Percentiles rank a stretch among this genome's conserved stretches.
These are phyloP conservation scores for Actias luna DNA, from an alignment of 2,888 invertebrate species.

Conservation along the genomic window DNA sequence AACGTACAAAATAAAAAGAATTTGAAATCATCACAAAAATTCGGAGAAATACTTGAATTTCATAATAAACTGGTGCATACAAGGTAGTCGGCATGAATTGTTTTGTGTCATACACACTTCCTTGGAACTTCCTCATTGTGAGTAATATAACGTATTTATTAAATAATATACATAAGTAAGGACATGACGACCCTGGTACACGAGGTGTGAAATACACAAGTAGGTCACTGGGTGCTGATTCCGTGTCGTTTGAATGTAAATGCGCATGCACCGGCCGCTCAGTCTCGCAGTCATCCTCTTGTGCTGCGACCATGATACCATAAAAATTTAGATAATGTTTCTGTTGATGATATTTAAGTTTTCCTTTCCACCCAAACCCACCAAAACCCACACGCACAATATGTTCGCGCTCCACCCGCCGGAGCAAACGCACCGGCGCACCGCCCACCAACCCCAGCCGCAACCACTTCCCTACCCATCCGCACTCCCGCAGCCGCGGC, in stretches of 20 bases:
- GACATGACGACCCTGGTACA: conserved; percentile 9
- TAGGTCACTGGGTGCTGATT: conserved; percentile 57
- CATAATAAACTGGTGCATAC: neutral
- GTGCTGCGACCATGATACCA: conserved; percentile 33
- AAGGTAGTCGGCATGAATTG: neutral
- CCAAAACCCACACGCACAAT: too few relatives aligned
- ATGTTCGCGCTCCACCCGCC: too few relatives aligned
- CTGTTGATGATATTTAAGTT: too few relatives aligned
- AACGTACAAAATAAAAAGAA: neutral
- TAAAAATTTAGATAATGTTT: neutral
- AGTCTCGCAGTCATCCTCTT: conserved; percentile 48
- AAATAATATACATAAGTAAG: neutral
- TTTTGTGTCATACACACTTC: neutral
- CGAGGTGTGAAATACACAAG: conserved; percentile 41
- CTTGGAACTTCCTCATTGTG: neutral
- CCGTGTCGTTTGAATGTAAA: conserved; percentile 69
- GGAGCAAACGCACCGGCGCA: too few relatives aligned
- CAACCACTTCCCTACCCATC: too few relatives aligned
- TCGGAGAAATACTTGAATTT: neutral
- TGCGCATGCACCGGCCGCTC: conserved; percentile 52
- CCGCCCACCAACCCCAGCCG: too few relatives aligned
- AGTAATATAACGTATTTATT: neutral
- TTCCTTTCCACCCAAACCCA: too few relatives aligned
- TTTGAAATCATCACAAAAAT: neutral
- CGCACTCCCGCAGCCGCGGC: too few relatives aligned